Base-by-base conservation (phyloP, 2,888 invertebrate species). In the Amaurobius ferox region DNA sequence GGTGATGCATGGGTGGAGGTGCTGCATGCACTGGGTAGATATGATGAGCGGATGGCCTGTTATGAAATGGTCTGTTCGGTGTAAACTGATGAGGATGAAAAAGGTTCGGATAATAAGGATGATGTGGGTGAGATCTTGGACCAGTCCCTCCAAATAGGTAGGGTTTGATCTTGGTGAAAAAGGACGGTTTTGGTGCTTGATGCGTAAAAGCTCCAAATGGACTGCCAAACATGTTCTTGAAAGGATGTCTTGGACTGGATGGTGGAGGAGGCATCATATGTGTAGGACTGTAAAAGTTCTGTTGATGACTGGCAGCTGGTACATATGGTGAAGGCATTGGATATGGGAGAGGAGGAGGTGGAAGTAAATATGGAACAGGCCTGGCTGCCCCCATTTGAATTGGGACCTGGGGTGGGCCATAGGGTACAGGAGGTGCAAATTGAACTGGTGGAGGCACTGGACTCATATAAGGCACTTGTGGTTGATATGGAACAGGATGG, bases 1-100 rank as follows among this genome's bases (percentile, higher is more conserved):
- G 30, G n/a, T 40, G 19, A 23, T 23, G 23, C 35, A 61, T 61
- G 9, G 30, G 30, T 6, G 79, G 68, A 13, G 67, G 19, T 23
- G 55, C 35, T 7, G 61, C 55, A 44, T 64, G 30, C 2, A 40
- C n/a, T 16, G 62, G 81, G 16, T 23, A 78, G 1, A 19, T 28
- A 9, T 72, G 72, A n/a, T 67, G 72, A 11, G 67, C 40, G 16
- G 40, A 16, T 1, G 79, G 86, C 23, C 78, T 86, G 71, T 86
- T 86, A 1, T 76, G 70, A 19, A 79, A 76, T 7, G 79, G 79
- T 39, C 40, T 76, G 55, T 76, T 86, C 19, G 86, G 79, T 0
- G 39, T 23, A 55, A 79, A 86, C 0, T 79, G 73, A 29, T 86
- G 86, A n/a, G 86, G 86, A 16, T 79, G 79, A 19, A 62, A 79